Percentiles rank a stretch among this genome's conserved stretches.
Conservation (phyloP, 2,797 vertebrate species). For the Microchirus variegatus region DNA sequence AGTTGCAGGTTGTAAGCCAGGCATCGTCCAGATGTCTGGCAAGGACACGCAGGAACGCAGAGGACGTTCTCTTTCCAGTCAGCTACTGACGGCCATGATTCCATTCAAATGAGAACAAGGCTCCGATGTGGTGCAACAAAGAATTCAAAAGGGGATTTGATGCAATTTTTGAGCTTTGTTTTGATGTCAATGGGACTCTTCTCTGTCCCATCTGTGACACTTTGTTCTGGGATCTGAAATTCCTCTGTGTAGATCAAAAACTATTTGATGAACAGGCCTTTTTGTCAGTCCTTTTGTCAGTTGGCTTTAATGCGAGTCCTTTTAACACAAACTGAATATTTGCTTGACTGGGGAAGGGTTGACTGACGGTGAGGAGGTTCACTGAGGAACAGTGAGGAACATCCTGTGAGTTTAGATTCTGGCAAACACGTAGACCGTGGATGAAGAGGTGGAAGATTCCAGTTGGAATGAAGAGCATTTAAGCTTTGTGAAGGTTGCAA, state of each 20-base stretch:
- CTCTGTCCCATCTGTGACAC: neutral
- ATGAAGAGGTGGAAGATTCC: too few species aligned
- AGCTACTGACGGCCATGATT: conserved; percentile 41
- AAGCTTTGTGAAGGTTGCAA: too few species aligned
- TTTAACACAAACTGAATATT: neutral
- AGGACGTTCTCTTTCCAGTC: conserved; percentile 34
- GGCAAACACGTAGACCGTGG: neutral
- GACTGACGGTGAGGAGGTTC: too few species aligned
- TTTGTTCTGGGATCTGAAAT: neutral
- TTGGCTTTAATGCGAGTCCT: neutral
- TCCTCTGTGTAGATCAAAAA: too few species aligned
- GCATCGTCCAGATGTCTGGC: conserved; percentile 76
- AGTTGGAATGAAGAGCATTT: too few species aligned
- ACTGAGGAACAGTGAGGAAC: too few species aligned
- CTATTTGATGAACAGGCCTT: too few species aligned
- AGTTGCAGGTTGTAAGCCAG: conserved; percentile 69
- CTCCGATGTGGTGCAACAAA: conserved; percentile 3
- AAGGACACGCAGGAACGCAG: conserved; percentile 27
- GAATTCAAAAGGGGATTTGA: neutral
- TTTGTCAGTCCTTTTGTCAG: too few species aligned
- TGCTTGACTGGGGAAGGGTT: too few species aligned
- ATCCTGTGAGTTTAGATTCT: neutral
- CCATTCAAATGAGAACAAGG: conserved; percentile 5
- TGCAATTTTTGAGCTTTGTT: neutral
- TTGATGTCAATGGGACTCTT: neutral